Percentiles rank a stretch among this genome's conserved stretches.
Evolutionary conservation across 30 jellyfish, hydroid and myxozoan genomes (phyloP).

Genomic region (Turritopsis rubra): DNA sequence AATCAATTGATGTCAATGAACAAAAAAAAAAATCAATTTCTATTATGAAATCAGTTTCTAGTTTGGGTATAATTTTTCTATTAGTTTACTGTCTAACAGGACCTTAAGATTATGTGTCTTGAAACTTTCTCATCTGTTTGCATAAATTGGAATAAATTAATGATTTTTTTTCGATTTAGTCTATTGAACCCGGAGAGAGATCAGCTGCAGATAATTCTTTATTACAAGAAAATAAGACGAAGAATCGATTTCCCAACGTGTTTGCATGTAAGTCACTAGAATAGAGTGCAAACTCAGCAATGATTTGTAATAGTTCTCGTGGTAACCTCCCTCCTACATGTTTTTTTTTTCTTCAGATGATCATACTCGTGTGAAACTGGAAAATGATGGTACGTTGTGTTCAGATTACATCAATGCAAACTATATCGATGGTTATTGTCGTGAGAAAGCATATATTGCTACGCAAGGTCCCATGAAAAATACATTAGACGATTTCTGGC

Average conservation of each 20-base stretch:
- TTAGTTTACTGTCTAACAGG: too few relatives aligned
- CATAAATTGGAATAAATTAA: too few relatives aligned
- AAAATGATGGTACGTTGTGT: slow-evolving; percentile 52
- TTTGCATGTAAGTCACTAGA: slow-evolving; percentile 69
- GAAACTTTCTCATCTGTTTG: too few relatives aligned
- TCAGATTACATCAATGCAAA: slow-evolving; percentile 93
- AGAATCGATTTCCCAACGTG: slow-evolving; percentile 83
- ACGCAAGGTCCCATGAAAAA: slow-evolving; percentile 94
- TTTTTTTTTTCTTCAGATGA: slow-evolving; percentile 24
- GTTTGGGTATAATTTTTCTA: too few relatives aligned
- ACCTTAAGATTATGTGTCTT: too few relatives aligned
- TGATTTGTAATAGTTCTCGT: background rate
- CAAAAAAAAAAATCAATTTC: too few relatives aligned
- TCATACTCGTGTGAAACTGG: slow-evolving; percentile 64
- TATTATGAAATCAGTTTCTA: too few relatives aligned
- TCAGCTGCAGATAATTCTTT: slow-evolving; percentile 56
- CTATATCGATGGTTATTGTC: slow-evolving; percentile 86
- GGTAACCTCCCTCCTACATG: background rate
- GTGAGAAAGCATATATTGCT: slow-evolving; percentile 89
- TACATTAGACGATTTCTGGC: slow-evolving; percentile 93
- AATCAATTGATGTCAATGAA: too few relatives aligned
- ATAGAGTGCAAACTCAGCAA: background rate
- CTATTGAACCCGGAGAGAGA: slow-evolving; percentile 73
- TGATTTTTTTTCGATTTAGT: too few relatives aligned
- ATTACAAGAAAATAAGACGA: slow-evolving; percentile 52